Conservation (phyloP, 2,113 vertebrate genomes). For the Rhinoptilus africanus region DNA sequence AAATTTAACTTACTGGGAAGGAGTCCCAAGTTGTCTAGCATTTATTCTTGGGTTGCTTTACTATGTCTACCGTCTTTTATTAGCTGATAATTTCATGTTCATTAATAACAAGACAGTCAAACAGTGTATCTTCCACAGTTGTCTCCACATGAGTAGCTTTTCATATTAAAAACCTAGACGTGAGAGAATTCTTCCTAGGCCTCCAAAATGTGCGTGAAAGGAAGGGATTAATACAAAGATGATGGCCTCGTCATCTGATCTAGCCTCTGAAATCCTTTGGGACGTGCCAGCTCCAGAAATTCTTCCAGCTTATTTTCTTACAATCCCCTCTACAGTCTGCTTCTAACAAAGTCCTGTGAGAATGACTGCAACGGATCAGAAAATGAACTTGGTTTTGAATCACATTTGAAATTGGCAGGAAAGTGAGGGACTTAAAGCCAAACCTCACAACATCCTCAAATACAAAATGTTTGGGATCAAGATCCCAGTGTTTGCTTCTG, state of each 20-base stretch:
- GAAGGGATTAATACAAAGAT: constrained; percentile 1
- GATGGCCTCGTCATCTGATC: constrained; percentile 3
- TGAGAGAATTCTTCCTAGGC: background rate
- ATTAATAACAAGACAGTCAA: background rate
- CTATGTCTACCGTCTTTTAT: background rate
- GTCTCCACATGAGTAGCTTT: background rate
- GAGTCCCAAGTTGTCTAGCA: background rate
- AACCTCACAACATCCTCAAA: background rate
- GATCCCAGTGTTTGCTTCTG: constrained; percentile 7
- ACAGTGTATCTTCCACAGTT: background rate
- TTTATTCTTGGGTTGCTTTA: constrained; percentile 1
- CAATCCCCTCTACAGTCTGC: background rate
- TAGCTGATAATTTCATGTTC: background rate
- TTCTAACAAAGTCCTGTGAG: background rate
- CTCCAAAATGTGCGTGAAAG: background rate
- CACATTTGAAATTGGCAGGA: constrained; percentile 11
- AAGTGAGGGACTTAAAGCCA: background rate
- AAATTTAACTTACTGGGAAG: background rate
- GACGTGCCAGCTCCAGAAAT: background rate
- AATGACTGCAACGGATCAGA: constrained; percentile 5
- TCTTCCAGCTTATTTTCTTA: background rate
- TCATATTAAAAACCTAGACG: background rate
- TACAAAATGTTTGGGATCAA: background rate
- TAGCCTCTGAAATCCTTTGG: constrained; percentile 10
- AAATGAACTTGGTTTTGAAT: constrained; percentile 15